Base-by-base conservation (phyloP, 2,888 invertebrate species). In the Microctonus brassicae region DNA sequence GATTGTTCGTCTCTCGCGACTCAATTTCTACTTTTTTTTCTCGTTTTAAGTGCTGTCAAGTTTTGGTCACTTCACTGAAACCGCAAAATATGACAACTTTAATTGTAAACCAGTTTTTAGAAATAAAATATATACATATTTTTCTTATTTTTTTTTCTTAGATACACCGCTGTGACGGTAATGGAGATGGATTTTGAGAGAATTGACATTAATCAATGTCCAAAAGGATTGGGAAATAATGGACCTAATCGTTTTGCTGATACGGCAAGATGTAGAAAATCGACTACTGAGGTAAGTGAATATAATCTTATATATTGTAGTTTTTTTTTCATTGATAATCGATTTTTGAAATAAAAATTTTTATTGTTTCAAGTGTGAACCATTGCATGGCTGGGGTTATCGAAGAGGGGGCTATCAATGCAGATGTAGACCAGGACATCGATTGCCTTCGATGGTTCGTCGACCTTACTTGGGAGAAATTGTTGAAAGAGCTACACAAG, bases 151-250 rank as follows among this genome's bases (percentile, higher is more conserved):
- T 36, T 72, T 13, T 75, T 57, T 78, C 29, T 5, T 5, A 95
- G 96, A 78, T 97, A 97, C 84, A 97, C 97, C 1, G 98, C 96
- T 47, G 94, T 94, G 20, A 92, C 96, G 0, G 97, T 97, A 0
- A 91, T 97, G 88, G 98, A 98, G 91, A 94, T 98, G 92, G 98
- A 99, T 86, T 97, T 96, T 87, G 97, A 98, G 79, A 91, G 97
- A 82, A 94, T 99, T 86, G 98, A 99, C 84, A 97, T 99, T 87
- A 99, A 99, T 89, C 98, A 98, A 83, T 99, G 98, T 90, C 97
- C 98, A 0, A 89, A 89, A 74, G 95, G 97, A 70, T 90, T 93
- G 80, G 98, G 98, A 58, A 98, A 98, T 84, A 93, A 91, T 78
- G 93, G 93, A 36, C 95, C 96, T 0, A 98, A 98, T 89, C 90